Base-by-base conservation (phyloP, 2,797 vertebrate genomes). In the Pogoniulus pusillus region DNA sequence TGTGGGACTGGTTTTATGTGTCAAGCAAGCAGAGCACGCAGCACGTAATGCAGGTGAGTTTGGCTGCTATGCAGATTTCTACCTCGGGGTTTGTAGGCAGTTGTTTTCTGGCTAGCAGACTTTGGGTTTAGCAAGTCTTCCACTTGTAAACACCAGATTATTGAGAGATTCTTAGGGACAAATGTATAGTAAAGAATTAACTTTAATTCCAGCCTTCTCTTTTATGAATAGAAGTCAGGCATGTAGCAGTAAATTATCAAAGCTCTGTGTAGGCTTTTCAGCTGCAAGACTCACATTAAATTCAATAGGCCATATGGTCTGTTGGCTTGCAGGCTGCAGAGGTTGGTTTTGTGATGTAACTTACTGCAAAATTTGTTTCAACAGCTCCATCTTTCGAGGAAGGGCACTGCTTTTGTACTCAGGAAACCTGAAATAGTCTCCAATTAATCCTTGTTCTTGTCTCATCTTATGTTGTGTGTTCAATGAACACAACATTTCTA, bases 281-380 rank as follows among this genome's bases (percentile, higher is more conserved):
- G 45, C 51, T 70, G 32, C 57, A 86, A 87, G 66, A 64, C 29
- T 89, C 57, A 26, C 65, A 62, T 74, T 93, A 86, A 95, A 95
- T 95, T 93, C 68, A 93, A 87, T 89, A 57, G 71, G 41, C 87
- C 87, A 65, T 95, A 95, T 94, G 91, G 87, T 95, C 66, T 68
- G 51, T 71, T 89, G 92, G 87, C 74, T 95, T 85, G 23, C 57
- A 86, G 68, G 54, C 57, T 91, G 26, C 41, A 84, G 77, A 94
- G 34, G 64, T 78, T 93, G 82, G 35, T 79, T 86, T 93, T 45
- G 26, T 68, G 43, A 65, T 68, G 30, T 12, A 79, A 73, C 35
- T 73, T 82, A 30, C 0, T 5, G 10, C 43, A 92, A 89, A 93
- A 87, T 83, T 79, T 84, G 87, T 73, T 91, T 95, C 85, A 95